Percentiles rank a stretch among this genome's conserved stretches.
Conservation (phyloP, 1,140 invertebrate genomes). For the Drosophila equinoxialis region DNA sequence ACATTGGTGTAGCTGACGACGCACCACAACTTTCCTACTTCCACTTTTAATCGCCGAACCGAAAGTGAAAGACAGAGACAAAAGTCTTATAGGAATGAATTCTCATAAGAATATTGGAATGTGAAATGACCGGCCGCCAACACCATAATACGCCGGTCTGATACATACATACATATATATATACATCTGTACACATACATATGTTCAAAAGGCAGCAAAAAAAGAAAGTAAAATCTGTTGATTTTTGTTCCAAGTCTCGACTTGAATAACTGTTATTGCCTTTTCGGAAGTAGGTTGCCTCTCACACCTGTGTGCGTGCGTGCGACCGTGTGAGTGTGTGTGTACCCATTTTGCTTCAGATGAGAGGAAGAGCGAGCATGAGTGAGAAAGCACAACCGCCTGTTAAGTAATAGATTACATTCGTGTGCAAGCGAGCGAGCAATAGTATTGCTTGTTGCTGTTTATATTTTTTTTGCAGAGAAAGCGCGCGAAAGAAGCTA, state of each 20-base stretch:
- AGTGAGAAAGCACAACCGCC: slow-evolving; percentile 8
- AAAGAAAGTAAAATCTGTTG: slow-evolving; percentile 70
- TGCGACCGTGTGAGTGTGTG: neutral
- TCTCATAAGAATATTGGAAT: slow-evolving; percentile 65
- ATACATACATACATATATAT: slow-evolving; percentile 24
- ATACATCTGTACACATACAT: slow-evolving; percentile 16
- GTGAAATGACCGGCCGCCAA: slow-evolving; percentile 46
- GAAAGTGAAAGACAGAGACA: slow-evolving; percentile 71
- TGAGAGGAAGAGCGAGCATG: slow-evolving; percentile 2
- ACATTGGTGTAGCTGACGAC: slow-evolving; percentile 9
- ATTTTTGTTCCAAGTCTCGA: slow-evolving; percentile 19
- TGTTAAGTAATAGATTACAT: slow-evolving; percentile 60
- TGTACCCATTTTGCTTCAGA: neutral
- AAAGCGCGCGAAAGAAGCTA: slow-evolving; percentile 71
- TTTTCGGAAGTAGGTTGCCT: slow-evolving; percentile 52
- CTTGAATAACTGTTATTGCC: slow-evolving; percentile 48
- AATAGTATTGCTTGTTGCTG: slow-evolving; percentile 18
- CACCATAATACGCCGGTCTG: slow-evolving; percentile 53
- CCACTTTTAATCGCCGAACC: slow-evolving; percentile 15
- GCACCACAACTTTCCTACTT: slow-evolving; percentile 27
- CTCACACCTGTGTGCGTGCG: slow-evolving; percentile 4
- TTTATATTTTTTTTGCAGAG: slow-evolving; percentile 44
- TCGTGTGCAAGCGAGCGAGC: slow-evolving; percentile 26
- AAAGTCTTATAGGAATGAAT: slow-evolving; percentile 75
- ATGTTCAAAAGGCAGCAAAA: slow-evolving; percentile 34